phyloP scores from a whole-genome alignment of 1,140 invertebrate species.

The Notospermus geniculatus region DNA sequence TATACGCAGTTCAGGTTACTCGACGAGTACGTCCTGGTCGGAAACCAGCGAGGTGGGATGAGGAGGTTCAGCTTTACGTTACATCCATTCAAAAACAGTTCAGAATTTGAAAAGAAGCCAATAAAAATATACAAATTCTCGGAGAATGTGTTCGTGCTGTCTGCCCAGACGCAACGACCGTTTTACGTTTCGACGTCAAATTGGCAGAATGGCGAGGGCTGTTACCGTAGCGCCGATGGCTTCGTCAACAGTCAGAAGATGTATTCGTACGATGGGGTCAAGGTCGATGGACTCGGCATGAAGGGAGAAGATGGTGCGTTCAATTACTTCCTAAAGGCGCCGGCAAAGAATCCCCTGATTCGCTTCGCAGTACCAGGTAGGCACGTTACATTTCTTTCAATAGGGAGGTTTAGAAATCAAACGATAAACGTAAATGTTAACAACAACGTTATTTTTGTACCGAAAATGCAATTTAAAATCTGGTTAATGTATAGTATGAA shows the following conservation, averaged over 20 bases:
- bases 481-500: no score
- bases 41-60: background rate
- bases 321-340: conserved; percentile 18
- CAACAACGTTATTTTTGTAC: no score
- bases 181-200: conserved; percentile 13
- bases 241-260: conserved; percentile 16
- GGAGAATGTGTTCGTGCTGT: background rate
- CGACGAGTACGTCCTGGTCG: conserved; percentile 2
- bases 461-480: no score
- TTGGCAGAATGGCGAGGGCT: conserved; percentile 17
- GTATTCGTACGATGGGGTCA: background rate
- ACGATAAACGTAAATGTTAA: no score
- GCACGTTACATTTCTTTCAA: no score
- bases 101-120: conserved; percentile 1
- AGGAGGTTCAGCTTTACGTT: background rate
- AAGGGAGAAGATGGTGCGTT: conserved; percentile 2
- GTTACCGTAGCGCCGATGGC: conserved; percentile 13
- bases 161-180: background rate
- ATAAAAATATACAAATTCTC: background rate
- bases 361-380: conserved; percentile 22
- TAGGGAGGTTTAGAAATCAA: no score
- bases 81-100: conserved; percentile 6
- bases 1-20: background rate
- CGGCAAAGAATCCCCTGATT: conserved; percentile 12
- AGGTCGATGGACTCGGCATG: conserved; percentile 3